Percentiles rank a stretch among this genome's conserved stretches.
These are phyloP conservation scores for Aix galericulata DNA, from an alignment of 2,113 vertebrate species.

Conservation along the genomic window DNA sequence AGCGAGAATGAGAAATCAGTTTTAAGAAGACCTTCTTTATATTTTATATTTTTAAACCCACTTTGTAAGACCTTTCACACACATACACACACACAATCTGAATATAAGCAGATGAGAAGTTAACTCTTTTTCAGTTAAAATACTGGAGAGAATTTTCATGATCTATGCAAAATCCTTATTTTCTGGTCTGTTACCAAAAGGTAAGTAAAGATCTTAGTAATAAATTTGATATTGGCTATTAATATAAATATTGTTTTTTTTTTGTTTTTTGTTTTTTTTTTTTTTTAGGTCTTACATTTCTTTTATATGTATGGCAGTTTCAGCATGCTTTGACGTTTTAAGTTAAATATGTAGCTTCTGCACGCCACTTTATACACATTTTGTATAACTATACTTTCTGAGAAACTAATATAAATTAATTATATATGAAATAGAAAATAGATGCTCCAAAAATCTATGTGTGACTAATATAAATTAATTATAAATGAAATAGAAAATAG, in stretches of 20 bases:
- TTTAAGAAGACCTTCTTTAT: not conserved
- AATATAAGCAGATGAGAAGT: not conserved
- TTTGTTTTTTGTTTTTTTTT: not conserved
- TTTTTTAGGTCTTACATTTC: not conserved
- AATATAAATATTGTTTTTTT: not conserved
- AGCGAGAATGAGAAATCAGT: not conserved
- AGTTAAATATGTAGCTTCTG: not conserved
- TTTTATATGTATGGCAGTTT: not conserved
- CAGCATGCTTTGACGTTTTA: not conserved
- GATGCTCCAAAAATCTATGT: not conserved
- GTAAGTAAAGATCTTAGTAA: not conserved
- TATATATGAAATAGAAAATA: not conserved
- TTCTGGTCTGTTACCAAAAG: not conserved
- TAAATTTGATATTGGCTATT: not conserved
- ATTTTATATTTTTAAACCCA: not conserved
- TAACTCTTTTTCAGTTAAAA: not conserved
- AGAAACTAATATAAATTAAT: not conserved
- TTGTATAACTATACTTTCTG: not conserved
- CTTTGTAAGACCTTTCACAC: not conserved
- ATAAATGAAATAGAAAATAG: not conserved
- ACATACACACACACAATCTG: too few relatives aligned
- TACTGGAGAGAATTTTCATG: not conserved
- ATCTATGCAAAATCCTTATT: not conserved
- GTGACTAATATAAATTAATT: not conserved
- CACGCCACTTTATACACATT: rapidly evolving